Evolutionary conservation across 2,888 invertebrate species (phyloP).

Genomic region (Erebia aethiops): DNA sequence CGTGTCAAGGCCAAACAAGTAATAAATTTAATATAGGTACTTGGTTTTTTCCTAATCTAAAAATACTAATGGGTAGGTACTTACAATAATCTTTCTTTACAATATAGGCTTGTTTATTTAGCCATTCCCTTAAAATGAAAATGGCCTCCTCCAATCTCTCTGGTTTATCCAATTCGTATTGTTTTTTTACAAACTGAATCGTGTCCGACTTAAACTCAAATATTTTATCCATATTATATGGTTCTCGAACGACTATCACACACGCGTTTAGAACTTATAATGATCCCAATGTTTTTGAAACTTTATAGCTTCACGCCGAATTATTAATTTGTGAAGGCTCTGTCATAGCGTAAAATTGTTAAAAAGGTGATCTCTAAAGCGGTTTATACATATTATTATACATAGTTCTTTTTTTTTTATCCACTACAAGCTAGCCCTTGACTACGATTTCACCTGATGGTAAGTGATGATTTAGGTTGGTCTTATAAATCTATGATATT

Average conservation of each 20-base stretch:
- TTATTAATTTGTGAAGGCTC: neutral
- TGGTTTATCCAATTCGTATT: conserved; percentile 46
- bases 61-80: conserved; percentile 37
- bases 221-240: conserved; percentile 35
- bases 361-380: too few species aligned
- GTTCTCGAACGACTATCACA: conserved; percentile 38
- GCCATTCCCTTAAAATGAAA: conserved; percentile 52
- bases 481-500: too few species aligned
- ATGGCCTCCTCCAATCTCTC: conserved; percentile 48
- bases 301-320: neutral
- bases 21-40: too few species aligned
- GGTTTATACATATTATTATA: too few species aligned
- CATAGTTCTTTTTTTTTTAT: too few species aligned
- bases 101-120: conserved; percentile 56
- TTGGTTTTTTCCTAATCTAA: conserved; percentile 5
- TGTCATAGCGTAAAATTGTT: too few species aligned
- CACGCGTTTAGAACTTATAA: neutral
- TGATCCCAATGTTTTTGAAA: neutral
- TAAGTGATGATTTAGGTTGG: too few species aligned
- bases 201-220: conserved; percentile 45
- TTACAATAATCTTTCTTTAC: conserved; percentile 53
- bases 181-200: conserved; percentile 45
- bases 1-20: too few species aligned
- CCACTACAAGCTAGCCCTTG: too few species aligned
- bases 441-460: too few species aligned